phyloP scores from a whole-genome alignment of 2,113 vertebrate genomes.

The Xerus inauris region DNA sequence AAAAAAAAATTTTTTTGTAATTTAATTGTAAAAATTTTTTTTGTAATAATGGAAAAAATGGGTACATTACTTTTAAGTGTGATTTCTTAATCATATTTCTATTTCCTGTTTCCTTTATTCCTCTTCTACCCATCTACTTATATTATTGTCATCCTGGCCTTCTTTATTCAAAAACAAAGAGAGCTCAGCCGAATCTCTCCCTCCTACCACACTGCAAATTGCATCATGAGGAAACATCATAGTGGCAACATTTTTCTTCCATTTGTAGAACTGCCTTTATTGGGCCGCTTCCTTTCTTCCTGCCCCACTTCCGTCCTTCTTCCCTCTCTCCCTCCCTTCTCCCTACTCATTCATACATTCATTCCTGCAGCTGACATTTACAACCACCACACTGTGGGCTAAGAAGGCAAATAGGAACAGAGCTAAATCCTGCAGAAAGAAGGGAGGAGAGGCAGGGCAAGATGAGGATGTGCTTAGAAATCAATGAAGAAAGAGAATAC shows the following conservation, averaged over 20 bases:
- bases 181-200: neutral
- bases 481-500: neutral
- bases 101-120: neutral
- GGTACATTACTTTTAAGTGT: neutral
- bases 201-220: neutral
- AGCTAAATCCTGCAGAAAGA: neutral
- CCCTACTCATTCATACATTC: neutral
- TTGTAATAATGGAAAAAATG: neutral
- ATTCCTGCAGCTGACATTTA: neutral
- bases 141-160: neutral
- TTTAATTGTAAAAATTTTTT: too few relatives aligned
- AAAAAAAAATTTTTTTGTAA: neutral
- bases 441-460: neutral
- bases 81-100: conserved; percentile 15
- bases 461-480: neutral
- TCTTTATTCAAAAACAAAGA: neutral
- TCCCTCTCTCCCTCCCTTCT: neutral
- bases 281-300: neutral
- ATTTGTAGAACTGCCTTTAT: neutral
- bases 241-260: neutral
- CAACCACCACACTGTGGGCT: neutral
- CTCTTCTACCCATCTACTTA: neutral
- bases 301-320: neutral
- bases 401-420: neutral
- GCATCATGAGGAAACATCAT: neutral